Conservation (phyloP, 2,113 vertebrate genomes). For the Zapus hudsonius region DNA sequence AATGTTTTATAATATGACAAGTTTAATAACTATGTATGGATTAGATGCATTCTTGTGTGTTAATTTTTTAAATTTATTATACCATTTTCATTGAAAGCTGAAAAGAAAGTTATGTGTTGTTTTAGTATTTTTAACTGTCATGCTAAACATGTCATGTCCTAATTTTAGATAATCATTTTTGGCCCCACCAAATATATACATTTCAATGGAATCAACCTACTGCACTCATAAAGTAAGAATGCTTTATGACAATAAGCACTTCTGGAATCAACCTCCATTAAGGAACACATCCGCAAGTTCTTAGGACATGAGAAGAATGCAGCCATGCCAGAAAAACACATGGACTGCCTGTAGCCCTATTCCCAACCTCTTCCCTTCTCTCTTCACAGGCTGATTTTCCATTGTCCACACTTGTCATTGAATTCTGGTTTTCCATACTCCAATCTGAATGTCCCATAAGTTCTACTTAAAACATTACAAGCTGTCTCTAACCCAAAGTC, state of each 20-base stretch:
- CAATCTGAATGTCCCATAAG: too few relatives aligned
- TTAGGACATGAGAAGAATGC: too few relatives aligned
- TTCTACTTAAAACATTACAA: too few relatives aligned
- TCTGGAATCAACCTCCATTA: background rate
- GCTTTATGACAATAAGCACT: conserved; percentile 27
- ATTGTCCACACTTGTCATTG: too few relatives aligned
- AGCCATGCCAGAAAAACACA: too few relatives aligned
- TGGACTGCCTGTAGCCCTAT: too few relatives aligned
- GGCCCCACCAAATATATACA: background rate
- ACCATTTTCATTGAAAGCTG: background rate
- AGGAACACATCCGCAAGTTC: background rate
- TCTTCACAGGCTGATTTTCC: too few relatives aligned
- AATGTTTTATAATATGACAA: background rate
- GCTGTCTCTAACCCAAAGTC: too few relatives aligned
- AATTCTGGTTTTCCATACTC: too few relatives aligned
- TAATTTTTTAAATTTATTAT: background rate
- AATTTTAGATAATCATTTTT: background rate
- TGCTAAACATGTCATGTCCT: background rate
- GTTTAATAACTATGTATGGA: background rate
- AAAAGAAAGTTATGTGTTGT: background rate
- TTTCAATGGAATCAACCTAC: conserved; percentile 36
- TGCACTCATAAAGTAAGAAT: conserved; percentile 28
- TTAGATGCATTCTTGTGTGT: background rate
- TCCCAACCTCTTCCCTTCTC: too few relatives aligned
- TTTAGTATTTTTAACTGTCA: background rate